phyloP scores from a whole-genome alignment of 2,113 vertebrate species.

The Mirounga angustirostris region DNA sequence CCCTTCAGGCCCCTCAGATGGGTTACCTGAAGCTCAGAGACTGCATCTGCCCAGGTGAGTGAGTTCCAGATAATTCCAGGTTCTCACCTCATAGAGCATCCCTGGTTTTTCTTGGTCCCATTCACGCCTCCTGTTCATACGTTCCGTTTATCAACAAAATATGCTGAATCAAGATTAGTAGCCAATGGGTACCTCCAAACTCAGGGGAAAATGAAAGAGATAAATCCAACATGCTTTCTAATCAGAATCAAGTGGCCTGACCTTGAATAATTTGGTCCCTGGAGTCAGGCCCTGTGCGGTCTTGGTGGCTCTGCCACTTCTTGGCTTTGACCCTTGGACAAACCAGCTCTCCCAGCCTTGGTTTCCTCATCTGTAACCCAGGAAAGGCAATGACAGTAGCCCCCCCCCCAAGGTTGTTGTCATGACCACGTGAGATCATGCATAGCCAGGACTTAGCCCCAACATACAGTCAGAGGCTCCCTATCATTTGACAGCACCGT shows the following conservation, averaged over 20 bases:
- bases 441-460: background rate
- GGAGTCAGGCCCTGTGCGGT: background rate
- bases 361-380: background rate
- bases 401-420: background rate
- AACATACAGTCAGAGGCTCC: background rate
- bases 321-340: background rate
- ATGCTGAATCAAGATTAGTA: background rate
- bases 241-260: background rate
- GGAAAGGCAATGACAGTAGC: background rate
- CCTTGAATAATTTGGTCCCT: background rate
- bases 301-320: background rate
- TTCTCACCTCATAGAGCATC: background rate
- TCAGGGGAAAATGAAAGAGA: background rate
- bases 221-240: background rate
- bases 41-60: background rate
- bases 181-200: background rate
- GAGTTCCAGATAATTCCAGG: background rate
- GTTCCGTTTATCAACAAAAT: background rate
- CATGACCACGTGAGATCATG: background rate
- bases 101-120: background rate
- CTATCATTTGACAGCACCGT: background rate
- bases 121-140: background rate
- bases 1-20: background rate
- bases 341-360: background rate
- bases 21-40: background rate